Evolutionary conservation across 2,888 invertebrate species (phyloP).

Genomic region (Conomelus anceps): DNA sequence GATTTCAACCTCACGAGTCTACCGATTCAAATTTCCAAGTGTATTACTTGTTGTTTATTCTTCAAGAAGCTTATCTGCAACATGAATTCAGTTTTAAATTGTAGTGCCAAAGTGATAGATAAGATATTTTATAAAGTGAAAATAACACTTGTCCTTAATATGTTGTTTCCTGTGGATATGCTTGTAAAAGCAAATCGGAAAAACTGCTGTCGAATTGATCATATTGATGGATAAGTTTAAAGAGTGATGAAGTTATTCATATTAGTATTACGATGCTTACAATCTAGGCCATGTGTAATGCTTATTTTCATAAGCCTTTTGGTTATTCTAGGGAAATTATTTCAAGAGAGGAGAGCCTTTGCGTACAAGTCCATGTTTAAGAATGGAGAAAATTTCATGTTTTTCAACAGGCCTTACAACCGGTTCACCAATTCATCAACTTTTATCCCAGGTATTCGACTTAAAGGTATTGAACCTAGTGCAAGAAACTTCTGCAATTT

Average conservation of each 20-base stretch:
- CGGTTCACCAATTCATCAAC: background rate
- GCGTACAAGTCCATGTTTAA: conserved; percentile 26
- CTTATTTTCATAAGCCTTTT: conserved; percentile 26
- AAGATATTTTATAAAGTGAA: background rate
- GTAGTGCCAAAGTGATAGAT: background rate
- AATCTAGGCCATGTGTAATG: conserved; percentile 26
- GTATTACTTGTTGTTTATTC: background rate
- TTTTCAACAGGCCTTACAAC: conserved; percentile 15
- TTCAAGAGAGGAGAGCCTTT: conserved; percentile 22
- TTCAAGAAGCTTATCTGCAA: background rate
- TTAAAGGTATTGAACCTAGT: conserved; percentile 36
- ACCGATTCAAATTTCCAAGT: background rate
- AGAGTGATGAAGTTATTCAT: conserved; percentile 27
- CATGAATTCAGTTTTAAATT: background rate
- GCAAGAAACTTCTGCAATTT: conserved; percentile 55
- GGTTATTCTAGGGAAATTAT: conserved; percentile 27
- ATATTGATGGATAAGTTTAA: background rate
- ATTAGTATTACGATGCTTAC: conserved; percentile 27
- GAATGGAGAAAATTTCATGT: conserved; percentile 19
- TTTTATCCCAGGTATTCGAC: conserved; percentile 38
- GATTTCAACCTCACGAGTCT: background rate
- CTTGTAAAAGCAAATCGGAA: background rate
- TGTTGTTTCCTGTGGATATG: background rate
- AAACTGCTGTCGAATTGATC: background rate
- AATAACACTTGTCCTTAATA: background rate